Percentiles rank a stretch among this genome's conserved stretches.
These are phyloP conservation scores for Antennarius striatus DNA, from an alignment of 2,113 vertebrate genomes.

Conservation along the genomic window DNA sequence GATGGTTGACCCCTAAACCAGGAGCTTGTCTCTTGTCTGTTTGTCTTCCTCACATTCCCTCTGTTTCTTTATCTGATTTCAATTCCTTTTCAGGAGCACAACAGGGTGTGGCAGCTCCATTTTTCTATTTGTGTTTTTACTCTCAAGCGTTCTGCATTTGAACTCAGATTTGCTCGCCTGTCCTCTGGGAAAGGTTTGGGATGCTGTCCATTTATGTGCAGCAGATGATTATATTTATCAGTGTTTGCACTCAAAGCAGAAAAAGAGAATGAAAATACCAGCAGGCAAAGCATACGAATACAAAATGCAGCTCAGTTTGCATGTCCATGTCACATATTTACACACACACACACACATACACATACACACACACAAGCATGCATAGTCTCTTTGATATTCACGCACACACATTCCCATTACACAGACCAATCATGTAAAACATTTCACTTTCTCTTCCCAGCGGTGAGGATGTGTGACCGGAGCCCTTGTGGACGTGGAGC, in stretches of 20 bases:
- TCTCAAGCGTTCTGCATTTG: conserved; percentile 30
- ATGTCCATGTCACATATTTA: conserved; percentile 9
- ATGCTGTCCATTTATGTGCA: conserved; percentile 35
- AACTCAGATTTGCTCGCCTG: conserved; percentile 3
- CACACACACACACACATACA: conserved; percentile 2
- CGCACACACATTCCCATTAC: conserved; percentile 39
- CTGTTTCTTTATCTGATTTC: conserved; percentile 37
- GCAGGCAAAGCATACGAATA: conserved; percentile 43
- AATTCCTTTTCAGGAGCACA: conserved; percentile 54
- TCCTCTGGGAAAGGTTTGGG: conserved; percentile 36
- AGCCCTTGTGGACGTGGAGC: conserved; percentile 92
- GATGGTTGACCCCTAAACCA: conserved; percentile 31
- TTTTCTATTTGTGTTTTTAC: conserved; percentile 25
- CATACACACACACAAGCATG: conserved; percentile 1
- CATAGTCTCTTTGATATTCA: conserved; percentile 20
- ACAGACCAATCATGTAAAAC: conserved; percentile 41
- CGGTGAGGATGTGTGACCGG: conserved; percentile 90
- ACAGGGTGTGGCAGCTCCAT: conserved; percentile 32
- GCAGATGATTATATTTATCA: conserved; percentile 68
- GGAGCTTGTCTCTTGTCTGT: conserved; percentile 14
- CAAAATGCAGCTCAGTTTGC: conserved; percentile 39
- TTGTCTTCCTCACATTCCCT: conserved; percentile 8
- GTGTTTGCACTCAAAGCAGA: conserved; percentile 69
- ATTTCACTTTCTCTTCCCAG: conserved; percentile 60
- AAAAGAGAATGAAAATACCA: conserved; percentile 52